Conservation (phyloP, 2,797 vertebrate genomes). For the Tamandua tetradactyla region DNA sequence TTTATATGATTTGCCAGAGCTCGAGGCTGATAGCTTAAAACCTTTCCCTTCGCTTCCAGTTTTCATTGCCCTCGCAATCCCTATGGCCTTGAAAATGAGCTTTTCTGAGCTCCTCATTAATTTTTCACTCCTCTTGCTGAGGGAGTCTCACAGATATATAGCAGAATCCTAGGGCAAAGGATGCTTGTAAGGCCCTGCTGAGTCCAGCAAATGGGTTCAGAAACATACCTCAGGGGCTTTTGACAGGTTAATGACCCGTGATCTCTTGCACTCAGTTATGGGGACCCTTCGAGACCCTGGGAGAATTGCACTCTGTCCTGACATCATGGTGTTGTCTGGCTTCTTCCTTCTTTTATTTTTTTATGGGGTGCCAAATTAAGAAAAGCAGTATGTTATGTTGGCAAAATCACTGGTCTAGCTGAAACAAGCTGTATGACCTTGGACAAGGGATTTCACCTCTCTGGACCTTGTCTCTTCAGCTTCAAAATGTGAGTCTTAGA, state of each 20-base stretch:
- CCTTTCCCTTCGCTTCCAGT: conserved; percentile 41
- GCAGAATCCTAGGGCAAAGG: conserved; percentile 42
- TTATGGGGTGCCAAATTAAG: not conserved
- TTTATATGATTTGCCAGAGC: conserved; percentile 47
- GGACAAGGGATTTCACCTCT: not conserved
- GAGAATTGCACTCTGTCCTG: not conserved
- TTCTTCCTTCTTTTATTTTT: not conserved
- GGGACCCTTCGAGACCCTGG: conserved; percentile 34
- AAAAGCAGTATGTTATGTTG: not conserved
- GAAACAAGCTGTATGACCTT: not conserved
- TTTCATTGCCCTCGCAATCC: conserved; percentile 48
- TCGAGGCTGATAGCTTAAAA: conserved; percentile 37
- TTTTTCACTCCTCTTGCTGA: conserved; percentile 73
- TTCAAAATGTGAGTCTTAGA: not conserved
- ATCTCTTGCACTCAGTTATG: not conserved
- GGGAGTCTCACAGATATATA: conserved; percentile 64
- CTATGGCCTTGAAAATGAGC: conserved; percentile 64
- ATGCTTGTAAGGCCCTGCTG: conserved; percentile 16
- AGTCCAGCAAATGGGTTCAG: conserved; percentile 1
- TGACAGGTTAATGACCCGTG: conserved; percentile 8
- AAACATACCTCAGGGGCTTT: conserved; percentile 43
- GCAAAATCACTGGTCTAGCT: not conserved
- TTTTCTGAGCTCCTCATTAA: conserved; percentile 75
- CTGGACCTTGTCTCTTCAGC: not conserved
- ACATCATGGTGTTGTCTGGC: not conserved